A percentile compares a stretch with the other conserved stretches of the same genome.
Evolutionary conservation across 2,888 invertebrate species (phyloP).

Genomic region (Catocala nupta): DNA sequence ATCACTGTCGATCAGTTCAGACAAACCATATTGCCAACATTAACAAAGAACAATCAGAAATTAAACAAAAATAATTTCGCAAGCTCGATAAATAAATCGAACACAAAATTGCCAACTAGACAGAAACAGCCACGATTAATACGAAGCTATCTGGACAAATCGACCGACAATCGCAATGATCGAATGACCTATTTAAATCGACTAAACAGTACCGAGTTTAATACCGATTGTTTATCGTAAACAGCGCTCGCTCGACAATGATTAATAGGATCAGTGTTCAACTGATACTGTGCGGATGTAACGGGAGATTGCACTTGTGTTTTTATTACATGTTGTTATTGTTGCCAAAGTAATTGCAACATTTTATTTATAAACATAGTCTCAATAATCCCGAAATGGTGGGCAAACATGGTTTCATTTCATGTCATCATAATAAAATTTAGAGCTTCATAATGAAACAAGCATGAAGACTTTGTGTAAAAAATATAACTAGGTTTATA

Average conservation of each 20-base stretch:
- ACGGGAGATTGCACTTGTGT: constrained; percentile 11
- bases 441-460: too few relatives aligned
- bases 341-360: too few relatives aligned
- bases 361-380: too few relatives aligned
- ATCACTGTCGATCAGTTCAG: too few relatives aligned
- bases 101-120: constrained; percentile 28
- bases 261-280: constrained; percentile 41
- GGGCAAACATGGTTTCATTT: too few relatives aligned
- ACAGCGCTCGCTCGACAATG: constrained; percentile 41
- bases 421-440: too few relatives aligned
- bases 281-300: constrained; percentile 27
- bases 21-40: too few relatives aligned
- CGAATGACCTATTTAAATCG: constrained; percentile 54
- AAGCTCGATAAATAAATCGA: constrained; percentile 8
- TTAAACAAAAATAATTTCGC: too few relatives aligned
- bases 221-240: constrained; percentile 52
- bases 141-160: constrained; percentile 47
- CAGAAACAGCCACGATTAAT: constrained; percentile 33
- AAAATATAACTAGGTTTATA: too few relatives aligned
- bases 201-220: constrained; percentile 48
- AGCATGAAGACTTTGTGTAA: too few relatives aligned
- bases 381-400: too few relatives aligned
- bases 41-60: too few relatives aligned
- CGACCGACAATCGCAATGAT: constrained; percentile 47
- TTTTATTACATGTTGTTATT: not conserved